Evolutionary conservation across 2,113 vertebrate species (phyloP), one percentile per base, ranked within the genome.

Genomic region (Limnothrissa miodon): DNA sequence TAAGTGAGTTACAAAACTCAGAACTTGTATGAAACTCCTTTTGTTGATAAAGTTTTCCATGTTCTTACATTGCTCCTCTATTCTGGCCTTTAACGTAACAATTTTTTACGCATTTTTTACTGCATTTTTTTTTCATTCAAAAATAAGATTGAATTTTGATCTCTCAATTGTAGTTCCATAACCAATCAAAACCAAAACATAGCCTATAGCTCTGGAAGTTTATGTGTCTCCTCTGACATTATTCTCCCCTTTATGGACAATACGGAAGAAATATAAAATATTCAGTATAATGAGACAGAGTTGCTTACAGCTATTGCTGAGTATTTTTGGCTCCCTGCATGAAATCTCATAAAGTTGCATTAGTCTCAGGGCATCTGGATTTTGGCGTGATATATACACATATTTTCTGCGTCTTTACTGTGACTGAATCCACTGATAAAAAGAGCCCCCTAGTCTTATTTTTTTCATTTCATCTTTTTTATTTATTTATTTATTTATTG

Each of bases 391-490:
- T 53, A 45, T 81, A 81, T 25, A 36, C 25, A 74, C 66, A 74
- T 74, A 74, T 56, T 81, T 46, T n/a, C 51, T 39, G 36, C 42
- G 39, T 80, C 53, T 46, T 84, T 70, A 80, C 25, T 59, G 56
- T 83, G 59, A 81, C 29, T 80, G 83, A 62, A 56, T 45, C 39
- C 39, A 80, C 19, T 78, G 80, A 84, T 81, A 81, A 78, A 81
- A 84, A 44, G 17, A 53, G 23, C 29, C 79, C 33, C 83, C 5
- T 21, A 39, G 56, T 39, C 53, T 81, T 45, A 17, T 5, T 66
- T 59, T 6, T 74, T 74, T 36, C 13, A 83, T 79, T 83, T 83
- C 46, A 33, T 74, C 17, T 74, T 74, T 74, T 39, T 17, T 74
- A 17, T 74, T 74, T 74, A 17, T 17, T 29, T 62, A 36, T 15